These are phyloP conservation scores for Dasysyrphus tricinctus DNA, from an alignment of 2,888 invertebrate species.

Conservation along the genomic window DNA sequence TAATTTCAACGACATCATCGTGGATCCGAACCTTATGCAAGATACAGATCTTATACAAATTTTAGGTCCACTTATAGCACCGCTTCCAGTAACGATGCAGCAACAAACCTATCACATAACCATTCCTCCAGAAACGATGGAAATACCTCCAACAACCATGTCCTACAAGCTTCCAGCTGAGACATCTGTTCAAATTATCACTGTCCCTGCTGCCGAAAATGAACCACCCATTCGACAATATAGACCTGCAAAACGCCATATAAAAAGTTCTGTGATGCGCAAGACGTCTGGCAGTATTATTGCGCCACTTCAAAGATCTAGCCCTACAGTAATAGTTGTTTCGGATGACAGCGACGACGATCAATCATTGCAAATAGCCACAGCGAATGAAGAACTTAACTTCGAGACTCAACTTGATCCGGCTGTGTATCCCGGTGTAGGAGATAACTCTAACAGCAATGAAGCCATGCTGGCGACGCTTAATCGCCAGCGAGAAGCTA, in stretches of 20 bases:
- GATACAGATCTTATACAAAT: conserved; percentile 82
- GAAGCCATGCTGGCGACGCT: conserved; percentile 79
- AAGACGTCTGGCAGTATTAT: conserved; percentile 69
- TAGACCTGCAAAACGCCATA: conserved; percentile 13
- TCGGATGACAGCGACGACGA: conserved; percentile 78
- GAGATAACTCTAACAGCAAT: conserved; percentile 76
- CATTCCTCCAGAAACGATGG: conserved; percentile 50
- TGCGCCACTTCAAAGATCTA: conserved; percentile 46
- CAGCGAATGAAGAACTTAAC: conserved; percentile 59
- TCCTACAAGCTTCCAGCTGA: conserved; percentile 82
- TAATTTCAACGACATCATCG: conserved; percentile 81
- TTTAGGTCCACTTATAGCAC: conserved; percentile 79
- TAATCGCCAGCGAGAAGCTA: conserved; percentile 78
- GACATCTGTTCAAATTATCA: conserved; percentile 82
- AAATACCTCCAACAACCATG: conserved; percentile 77
- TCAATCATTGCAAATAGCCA: conserved; percentile 9
- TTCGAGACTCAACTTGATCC: conserved; percentile 77
- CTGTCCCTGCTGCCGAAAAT: conserved; percentile 80
- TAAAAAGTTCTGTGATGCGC: neutral
- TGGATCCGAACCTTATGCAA: conserved; percentile 81
- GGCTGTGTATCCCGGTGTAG: conserved; percentile 72
- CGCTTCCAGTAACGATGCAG: conserved; percentile 33
- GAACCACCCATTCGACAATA: conserved; percentile 45
- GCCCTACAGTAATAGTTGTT: conserved; percentile 75
- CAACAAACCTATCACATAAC: conserved; percentile 56